Evolutionary conservation across 1,140 invertebrate genomes (phyloP).

Genomic region (Chironomus striatipennis): DNA sequence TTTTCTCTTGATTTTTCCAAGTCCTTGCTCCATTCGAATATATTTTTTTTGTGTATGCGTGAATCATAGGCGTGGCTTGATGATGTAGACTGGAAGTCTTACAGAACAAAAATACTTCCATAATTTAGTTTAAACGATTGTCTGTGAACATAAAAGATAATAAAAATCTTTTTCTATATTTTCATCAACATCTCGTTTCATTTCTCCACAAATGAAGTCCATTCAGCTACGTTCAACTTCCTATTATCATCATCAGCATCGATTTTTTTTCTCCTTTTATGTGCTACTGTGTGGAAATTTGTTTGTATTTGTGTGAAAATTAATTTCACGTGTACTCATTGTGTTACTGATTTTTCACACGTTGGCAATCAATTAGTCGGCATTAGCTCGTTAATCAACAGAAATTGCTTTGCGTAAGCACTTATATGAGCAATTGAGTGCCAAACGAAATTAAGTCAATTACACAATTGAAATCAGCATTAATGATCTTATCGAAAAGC

Average conservation of each 20-base stretch:
- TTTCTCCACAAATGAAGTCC: not conserved
- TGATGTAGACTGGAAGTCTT: not conserved
- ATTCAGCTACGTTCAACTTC: not conserved
- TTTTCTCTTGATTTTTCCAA: too few species aligned
- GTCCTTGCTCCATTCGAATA: too few species aligned
- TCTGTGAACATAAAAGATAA: conserved; percentile 1
- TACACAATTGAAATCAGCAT: conserved; percentile 12
- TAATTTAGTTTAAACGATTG: conserved; percentile 14
- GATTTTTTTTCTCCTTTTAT: not conserved
- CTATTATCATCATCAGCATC: not conserved
- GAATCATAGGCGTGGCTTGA: not conserved
- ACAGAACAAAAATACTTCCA: not conserved
- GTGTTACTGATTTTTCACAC: conserved; percentile 13
- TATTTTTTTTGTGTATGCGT: too few species aligned
- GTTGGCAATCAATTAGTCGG: conserved; percentile 6
- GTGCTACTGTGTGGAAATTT: not conserved
- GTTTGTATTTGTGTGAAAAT: not conserved
- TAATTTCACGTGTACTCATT: conserved; percentile 1
- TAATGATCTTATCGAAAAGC: conserved; percentile 17
- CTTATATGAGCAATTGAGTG: not conserved
- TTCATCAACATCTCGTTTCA: not conserved
- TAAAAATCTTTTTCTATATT: not conserved
- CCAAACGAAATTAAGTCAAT: conserved; percentile 10
- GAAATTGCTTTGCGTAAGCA: not conserved
- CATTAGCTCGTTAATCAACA: conserved; percentile 12